Conservation (phyloP, 2,888 invertebrate genomes). For the Dasysyrphus albostriatus region DNA sequence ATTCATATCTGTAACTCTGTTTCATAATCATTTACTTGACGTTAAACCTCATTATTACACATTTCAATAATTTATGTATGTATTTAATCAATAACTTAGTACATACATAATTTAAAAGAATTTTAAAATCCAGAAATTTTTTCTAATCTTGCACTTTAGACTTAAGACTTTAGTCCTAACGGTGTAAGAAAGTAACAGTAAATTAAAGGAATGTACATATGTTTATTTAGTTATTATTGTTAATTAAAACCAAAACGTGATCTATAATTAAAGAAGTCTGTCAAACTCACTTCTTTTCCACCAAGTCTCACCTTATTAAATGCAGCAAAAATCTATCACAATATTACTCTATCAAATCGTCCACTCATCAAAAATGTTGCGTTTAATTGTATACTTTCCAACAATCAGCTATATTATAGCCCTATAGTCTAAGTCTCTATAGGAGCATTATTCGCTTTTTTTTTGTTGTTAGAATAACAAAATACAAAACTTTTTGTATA, state of each 20-base stretch:
- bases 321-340: not conserved
- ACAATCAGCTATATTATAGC: not conserved
- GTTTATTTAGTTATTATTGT: not conserved
- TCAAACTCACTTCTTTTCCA: not conserved
- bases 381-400: not conserved
- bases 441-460: not conserved
- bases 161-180: not conserved
- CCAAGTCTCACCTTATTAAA: not conserved
- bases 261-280: not conserved
- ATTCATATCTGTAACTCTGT: too few relatives aligned
- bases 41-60: too few relatives aligned
- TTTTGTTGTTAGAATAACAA: slow-evolving; percentile 4
- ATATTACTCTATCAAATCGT: not conserved
- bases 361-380: not conserved
- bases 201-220: not conserved
- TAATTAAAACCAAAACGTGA: not conserved
- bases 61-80: too few relatives aligned
- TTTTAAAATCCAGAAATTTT: not conserved
- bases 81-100: too few relatives aligned
- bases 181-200: not conserved
- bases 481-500: slow-evolving; percentile 17
- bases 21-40: too few relatives aligned
- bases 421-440: not conserved
- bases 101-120: too few relatives aligned
- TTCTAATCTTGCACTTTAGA: not conserved